Percentiles rank a stretch among this genome's conserved stretches.
Conservation (phyloP, 2,797 vertebrate species). For the Borostomias antarcticus region DNA sequence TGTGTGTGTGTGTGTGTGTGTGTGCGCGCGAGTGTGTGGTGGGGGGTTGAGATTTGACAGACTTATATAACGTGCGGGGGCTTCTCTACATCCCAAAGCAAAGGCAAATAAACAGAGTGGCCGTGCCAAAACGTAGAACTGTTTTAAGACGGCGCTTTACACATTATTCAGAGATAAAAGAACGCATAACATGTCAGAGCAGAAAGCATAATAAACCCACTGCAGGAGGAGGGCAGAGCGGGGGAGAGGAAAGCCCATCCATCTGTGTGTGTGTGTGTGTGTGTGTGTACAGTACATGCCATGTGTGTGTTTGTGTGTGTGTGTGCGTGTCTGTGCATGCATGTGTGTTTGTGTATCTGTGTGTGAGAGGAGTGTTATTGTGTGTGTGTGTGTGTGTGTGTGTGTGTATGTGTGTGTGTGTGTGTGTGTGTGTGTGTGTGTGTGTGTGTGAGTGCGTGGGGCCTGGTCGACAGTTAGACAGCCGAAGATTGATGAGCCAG, state of each 20-base stretch:
- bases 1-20: background rate
- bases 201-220: conserved; percentile 69
- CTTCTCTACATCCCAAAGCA: conserved; percentile 55
- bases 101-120: conserved; percentile 65
- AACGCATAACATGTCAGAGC: conserved; percentile 51
- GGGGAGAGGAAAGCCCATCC: conserved; percentile 12
- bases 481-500: conserved; percentile 71
- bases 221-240: conserved; percentile 43
- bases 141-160: conserved; percentile 54
- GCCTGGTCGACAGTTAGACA: conserved; percentile 45
- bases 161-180: conserved; percentile 72
- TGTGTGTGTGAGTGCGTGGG: conserved; percentile 16
- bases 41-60: conserved; percentile 51
- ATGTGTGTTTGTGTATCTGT: conserved; percentile 11
- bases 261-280: conserved; percentile 1
- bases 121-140: conserved; percentile 56
- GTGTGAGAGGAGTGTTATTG: too few species aligned
- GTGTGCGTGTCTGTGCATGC: conserved; percentile 6
- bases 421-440: conserved; percentile 16
- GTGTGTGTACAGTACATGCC: too few species aligned
- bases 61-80: conserved; percentile 50
- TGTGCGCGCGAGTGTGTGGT: conserved; percentile 8
- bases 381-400: conserved; percentile 16
- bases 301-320: conserved; percentile 12
- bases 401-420: background rate